Percentiles rank a stretch among this genome's conserved stretches.
Conservation (phyloP, 2,797 vertebrate genomes). For the Schizopygopsis pylzovi region DNA sequence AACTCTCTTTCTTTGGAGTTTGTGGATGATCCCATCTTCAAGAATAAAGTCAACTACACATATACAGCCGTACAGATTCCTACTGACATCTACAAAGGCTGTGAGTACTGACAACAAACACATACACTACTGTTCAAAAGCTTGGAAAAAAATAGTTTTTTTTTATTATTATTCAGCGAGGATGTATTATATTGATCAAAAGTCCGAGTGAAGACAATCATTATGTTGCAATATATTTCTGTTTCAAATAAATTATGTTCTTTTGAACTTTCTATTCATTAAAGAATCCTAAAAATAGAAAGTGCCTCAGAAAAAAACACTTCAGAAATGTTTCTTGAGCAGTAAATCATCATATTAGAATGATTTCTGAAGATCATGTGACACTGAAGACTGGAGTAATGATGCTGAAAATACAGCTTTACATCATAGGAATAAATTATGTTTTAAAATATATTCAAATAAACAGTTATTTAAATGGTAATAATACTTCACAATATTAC, state of each 20-base stretch:
- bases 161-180: neutral
- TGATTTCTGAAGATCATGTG: constrained; percentile 1
- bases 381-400: neutral
- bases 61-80: constrained; percentile 98
- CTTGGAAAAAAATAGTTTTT: neutral
- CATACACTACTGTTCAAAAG: neutral
- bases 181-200: neutral
- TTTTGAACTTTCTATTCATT: neutral
- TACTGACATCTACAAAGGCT: constrained; percentile 99
- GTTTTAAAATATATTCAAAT: neutral
- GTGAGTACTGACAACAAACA: constrained; percentile 79
- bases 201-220: neutral
- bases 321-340: neutral
- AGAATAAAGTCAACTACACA: constrained; percentile 98
- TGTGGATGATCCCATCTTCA: constrained; percentile 92
- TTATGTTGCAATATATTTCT: neutral
- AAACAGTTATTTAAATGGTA: neutral
- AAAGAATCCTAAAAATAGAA: neutral
- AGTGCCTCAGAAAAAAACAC: neutral
- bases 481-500: neutral
- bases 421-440: neutral
- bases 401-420: neutral
- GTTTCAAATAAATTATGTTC: neutral
- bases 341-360: neutral
- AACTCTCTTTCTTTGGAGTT: constrained; percentile 91